Conservation (phyloP, 2,888 invertebrate genomes). For the Xylocampa areola region DNA sequence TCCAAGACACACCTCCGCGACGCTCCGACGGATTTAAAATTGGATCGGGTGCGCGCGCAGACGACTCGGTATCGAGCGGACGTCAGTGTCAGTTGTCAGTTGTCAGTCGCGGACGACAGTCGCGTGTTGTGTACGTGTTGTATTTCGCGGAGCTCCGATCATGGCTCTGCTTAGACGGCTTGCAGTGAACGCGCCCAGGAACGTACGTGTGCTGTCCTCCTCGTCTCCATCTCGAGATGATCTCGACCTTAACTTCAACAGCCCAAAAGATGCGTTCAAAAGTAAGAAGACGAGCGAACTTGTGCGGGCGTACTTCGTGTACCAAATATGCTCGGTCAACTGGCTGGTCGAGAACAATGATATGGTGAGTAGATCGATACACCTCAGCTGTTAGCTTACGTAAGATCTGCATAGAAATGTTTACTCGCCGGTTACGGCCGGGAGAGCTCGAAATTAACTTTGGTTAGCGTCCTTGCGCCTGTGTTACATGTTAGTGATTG, state of each 20-base stretch:
- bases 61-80: slow-evolving; percentile 81
- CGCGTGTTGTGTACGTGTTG: slow-evolving; percentile 73
- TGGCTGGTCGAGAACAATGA: slow-evolving; percentile 97
- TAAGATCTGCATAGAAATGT: slow-evolving; percentile 72
- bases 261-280: slow-evolving; percentile 97
- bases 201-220: slow-evolving; percentile 75
- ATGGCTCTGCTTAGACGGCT: slow-evolving; percentile 87
- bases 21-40: slow-evolving; percentile 77
- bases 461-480: slow-evolving; percentile 65
- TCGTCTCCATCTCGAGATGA: slow-evolving; percentile 89
- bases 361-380: slow-evolving; percentile 92
- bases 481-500: slow-evolving; percentile 52
- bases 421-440: slow-evolving; percentile 68
- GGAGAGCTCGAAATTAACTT: slow-evolving; percentile 70
- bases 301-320: slow-evolving; percentile 96
- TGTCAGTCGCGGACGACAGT: slow-evolving; percentile 74
- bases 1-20: slow-evolving; percentile 85
- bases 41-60: slow-evolving; percentile 86
- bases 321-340: slow-evolving; percentile 96
- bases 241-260: slow-evolving; percentile 95
- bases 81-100: slow-evolving; percentile 80
- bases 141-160: slow-evolving; percentile 76
- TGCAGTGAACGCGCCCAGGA: slow-evolving; percentile 77
- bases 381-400: slow-evolving; percentile 75
- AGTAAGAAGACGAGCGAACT: slow-evolving; percentile 98